Conservation (phyloP, 2,797 vertebrate genomes). For the Chrysocyon brachyurus region DNA sequence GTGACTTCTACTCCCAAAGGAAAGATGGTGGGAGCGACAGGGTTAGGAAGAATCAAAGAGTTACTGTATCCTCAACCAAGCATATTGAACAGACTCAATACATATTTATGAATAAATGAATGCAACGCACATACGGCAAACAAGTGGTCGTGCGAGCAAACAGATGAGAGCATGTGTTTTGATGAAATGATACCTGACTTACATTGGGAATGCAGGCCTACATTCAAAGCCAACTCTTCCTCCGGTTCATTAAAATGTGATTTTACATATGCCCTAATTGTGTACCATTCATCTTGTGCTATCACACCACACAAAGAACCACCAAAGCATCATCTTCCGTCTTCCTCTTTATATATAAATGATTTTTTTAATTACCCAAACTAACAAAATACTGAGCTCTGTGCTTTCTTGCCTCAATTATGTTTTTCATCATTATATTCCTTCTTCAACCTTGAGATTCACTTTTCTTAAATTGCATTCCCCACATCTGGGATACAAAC, state of each 20-base stretch:
- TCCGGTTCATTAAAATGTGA: constrained; percentile 23
- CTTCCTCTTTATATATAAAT: constrained; percentile 67
- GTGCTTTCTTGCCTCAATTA: constrained; percentile 60
- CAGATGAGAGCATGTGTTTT: constrained; percentile 36
- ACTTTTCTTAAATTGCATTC: constrained; percentile 69
- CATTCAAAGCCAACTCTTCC: constrained; percentile 21
- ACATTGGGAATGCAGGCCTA: constrained; percentile 7
- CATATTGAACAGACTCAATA: neutral
- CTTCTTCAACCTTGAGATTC: constrained; percentile 75
- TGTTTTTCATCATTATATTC: constrained; percentile 74
- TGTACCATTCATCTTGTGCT: neutral
- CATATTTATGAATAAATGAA: constrained; percentile 45
- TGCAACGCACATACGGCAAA: neutral
- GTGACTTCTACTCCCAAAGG: neutral
- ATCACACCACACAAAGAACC: constrained; percentile 44
- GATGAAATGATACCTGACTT: constrained; percentile 35
- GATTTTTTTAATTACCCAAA: constrained; percentile 48
- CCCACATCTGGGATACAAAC: constrained; percentile 71
- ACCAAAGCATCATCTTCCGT: constrained; percentile 13
- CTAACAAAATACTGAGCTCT: constrained; percentile 71
- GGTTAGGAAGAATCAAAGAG: constrained; percentile 36
- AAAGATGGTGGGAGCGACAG: constrained; percentile 13
- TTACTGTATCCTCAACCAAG: constrained; percentile 22
- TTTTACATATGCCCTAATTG: neutral
- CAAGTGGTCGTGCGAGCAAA: neutral